Evolutionary conservation across 2,888 invertebrate genomes (phyloP).

Genomic region (Caenorhabditis sinica): DNA sequence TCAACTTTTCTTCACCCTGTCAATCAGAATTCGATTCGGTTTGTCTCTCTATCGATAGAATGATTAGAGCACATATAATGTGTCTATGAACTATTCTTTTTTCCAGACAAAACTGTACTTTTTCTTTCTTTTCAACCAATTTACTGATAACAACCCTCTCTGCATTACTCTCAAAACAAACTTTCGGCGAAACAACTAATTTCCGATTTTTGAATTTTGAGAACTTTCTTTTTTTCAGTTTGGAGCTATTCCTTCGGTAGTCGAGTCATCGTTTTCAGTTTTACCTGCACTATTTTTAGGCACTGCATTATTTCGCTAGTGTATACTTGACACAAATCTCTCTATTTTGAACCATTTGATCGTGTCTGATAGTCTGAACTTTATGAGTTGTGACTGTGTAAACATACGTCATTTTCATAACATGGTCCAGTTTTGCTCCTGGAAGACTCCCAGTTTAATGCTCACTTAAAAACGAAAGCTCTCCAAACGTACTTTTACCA

Average conservation of each 20-base stretch:
- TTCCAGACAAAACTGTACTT: not conserved
- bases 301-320: not conserved
- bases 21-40: not conserved
- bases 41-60: not conserved
- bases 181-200: not conserved
- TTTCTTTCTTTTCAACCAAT: not conserved
- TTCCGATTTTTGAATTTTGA: not conserved
- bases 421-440: too few relatives aligned
- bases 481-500: not conserved
- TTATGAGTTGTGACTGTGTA: conserved; percentile 41
- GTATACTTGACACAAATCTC: not conserved
- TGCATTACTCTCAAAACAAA: not conserved
- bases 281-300: too few relatives aligned
- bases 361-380: not conserved
- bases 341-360: conserved; percentile 16
- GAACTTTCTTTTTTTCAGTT: too few relatives aligned
- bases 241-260: too few relatives aligned
- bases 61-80: conserved; percentile 2
- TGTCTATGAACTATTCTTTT: conserved; percentile 3
- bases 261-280: too few relatives aligned
- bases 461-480: too few relatives aligned
- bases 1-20: not conserved
- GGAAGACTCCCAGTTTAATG: too few relatives aligned
- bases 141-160: conserved; percentile 7
- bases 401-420: conserved; percentile 16